Evolutionary conservation across 2,113 vertebrate genomes (phyloP).

Genomic region (Ctenomys sociabilis): DNA sequence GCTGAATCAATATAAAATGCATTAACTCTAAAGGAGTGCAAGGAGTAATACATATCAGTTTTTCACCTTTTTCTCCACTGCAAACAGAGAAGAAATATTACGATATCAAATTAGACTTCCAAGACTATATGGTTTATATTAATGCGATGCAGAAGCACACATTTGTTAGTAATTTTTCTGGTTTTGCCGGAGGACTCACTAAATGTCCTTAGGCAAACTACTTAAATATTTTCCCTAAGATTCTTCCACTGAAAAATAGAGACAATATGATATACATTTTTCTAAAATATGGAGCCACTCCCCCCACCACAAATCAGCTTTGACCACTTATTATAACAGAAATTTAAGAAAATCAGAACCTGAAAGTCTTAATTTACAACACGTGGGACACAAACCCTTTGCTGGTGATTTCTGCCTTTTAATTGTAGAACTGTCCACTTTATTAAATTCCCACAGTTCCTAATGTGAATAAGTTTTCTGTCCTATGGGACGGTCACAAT

Average conservation of each 20-base stretch:
- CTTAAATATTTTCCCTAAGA: not conserved
- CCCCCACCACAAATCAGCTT: not conserved
- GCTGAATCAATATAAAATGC: constrained; percentile 37
- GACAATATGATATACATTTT: not conserved
- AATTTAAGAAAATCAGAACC: not conserved
- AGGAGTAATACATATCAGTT: not conserved
- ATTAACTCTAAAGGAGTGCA: constrained; percentile 37
- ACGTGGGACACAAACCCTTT: not conserved
- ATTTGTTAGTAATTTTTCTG: not conserved
- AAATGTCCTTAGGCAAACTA: not conserved
- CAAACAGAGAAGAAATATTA: constrained; percentile 29
- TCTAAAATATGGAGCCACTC: not conserved
- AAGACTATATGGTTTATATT: not conserved
- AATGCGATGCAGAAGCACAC: not conserved
- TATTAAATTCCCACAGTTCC: constrained; percentile 34
- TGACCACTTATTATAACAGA: not conserved
- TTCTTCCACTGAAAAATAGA: not conserved
- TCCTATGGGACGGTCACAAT: not conserved
- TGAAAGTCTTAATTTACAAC: not conserved
- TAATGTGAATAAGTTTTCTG: constrained; percentile 39
- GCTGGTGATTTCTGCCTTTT: constrained; percentile 26
- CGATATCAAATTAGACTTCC: not conserved
- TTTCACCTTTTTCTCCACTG: not conserved
- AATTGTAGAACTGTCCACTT: constrained; percentile 6
- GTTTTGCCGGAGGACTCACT: not conserved